Evolutionary conservation across 2,888 invertebrate species (phyloP).

Genomic region (Saturnia pavonia): DNA sequence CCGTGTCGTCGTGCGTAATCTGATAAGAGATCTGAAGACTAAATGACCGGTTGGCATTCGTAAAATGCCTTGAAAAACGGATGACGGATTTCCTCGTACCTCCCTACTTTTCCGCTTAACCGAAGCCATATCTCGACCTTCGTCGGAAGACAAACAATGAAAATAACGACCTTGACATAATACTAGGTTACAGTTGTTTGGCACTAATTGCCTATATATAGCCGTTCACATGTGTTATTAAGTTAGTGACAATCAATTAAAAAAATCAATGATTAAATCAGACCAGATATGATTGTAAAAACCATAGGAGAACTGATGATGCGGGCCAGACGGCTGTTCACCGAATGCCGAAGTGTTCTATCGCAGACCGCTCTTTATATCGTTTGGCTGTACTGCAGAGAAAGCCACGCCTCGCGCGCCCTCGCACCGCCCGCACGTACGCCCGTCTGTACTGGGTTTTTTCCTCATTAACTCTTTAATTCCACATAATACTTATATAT

Average conservation of each 20-base stretch:
- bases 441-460: slow-evolving; percentile 75
- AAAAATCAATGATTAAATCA: slow-evolving; percentile 54
- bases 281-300: slow-evolving; percentile 55
- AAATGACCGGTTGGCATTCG: slow-evolving; percentile 54
- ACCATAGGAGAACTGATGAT: slow-evolving; percentile 63
- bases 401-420: slow-evolving; percentile 77
- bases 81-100: slow-evolving; percentile 75
- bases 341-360: slow-evolving; percentile 80
- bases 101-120: slow-evolving; percentile 71
- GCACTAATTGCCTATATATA: slow-evolving; percentile 71
- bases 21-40: slow-evolving; percentile 48
- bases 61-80: slow-evolving; percentile 72
- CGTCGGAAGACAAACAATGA: slow-evolving; percentile 76
- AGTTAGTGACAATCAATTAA: slow-evolving; percentile 65
- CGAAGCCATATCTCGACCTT: slow-evolving; percentile 71
- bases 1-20: slow-evolving; percentile 41
- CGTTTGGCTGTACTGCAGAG: slow-evolving; percentile 70
- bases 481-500: slow-evolving; percentile 65
- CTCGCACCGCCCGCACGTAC: slow-evolving; percentile 60
- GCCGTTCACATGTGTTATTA: slow-evolving; percentile 61
- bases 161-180: slow-evolving; percentile 77
- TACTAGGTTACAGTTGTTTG: slow-evolving; percentile 67
- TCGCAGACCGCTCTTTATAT: slow-evolving; percentile 79
- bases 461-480: slow-evolving; percentile 79
- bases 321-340: slow-evolving; percentile 79